These are phyloP conservation scores for Spea hammondii DNA, from an alignment of 2,797 vertebrate genomes.

Conservation along the genomic window DNA sequence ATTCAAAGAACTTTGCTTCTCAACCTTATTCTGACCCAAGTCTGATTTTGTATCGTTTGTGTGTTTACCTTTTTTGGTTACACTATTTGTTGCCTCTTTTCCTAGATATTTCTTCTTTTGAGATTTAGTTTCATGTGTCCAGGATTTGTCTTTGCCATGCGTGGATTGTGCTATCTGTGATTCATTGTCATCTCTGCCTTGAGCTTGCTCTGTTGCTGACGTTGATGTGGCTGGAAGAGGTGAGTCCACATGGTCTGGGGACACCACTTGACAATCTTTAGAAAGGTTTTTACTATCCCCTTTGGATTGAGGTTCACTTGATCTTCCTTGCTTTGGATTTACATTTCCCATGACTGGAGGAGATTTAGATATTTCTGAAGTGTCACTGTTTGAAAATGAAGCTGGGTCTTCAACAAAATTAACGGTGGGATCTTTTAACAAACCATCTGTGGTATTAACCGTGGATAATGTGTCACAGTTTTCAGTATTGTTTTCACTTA, in stretches of 20 bases:
- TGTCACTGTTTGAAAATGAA: background rate
- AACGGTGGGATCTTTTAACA: slow-evolving; percentile 1
- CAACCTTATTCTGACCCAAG: slow-evolving; percentile 33
- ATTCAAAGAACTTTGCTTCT: background rate
- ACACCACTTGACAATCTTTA: background rate
- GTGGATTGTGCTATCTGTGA: background rate
- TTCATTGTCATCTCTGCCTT: background rate
- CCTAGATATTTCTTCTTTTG: background rate
- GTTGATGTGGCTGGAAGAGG: background rate
- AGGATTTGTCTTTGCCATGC: background rate
- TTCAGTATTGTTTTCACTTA: background rate
- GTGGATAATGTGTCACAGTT: background rate
- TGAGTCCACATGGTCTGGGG: slow-evolving; percentile 10
- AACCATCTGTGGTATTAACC: background rate
- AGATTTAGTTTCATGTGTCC: background rate
- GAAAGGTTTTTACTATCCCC: background rate
- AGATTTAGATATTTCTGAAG: background rate
- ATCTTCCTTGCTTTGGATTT: slow-evolving; percentile 6
- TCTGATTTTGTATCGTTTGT: slow-evolving; percentile 41
- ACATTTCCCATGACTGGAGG: slow-evolving; percentile 30
- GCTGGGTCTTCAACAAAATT: background rate
- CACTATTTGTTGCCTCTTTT: background rate
- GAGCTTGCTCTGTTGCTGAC: background rate
- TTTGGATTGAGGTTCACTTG: background rate
- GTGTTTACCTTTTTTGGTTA: slow-evolving; percentile 41